Conservation (phyloP, 37 sponge, comb jelly and placozoan species). For the Amphimedon queenslandica region DNA sequence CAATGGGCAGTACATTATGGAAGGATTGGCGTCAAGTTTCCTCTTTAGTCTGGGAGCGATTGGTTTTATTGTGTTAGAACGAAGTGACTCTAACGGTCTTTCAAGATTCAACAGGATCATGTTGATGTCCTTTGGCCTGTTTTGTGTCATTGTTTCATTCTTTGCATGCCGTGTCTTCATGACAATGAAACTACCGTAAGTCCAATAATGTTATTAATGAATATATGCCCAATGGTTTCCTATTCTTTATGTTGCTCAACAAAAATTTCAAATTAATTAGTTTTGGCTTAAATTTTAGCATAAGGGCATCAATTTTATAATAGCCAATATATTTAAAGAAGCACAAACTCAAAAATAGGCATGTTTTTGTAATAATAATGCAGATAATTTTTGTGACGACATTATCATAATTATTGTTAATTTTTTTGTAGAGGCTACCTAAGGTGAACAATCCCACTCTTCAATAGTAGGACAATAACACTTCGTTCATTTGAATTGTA, state of each 20-base stretch:
- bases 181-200: slow-evolving; percentile 97
- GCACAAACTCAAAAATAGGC: too few species aligned
- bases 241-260: too few species aligned
- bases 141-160: slow-evolving; percentile 83
- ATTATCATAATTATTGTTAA: neutral
- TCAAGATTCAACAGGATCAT: slow-evolving; percentile 83
- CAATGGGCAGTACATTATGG: slow-evolving; percentile 99
- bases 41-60: slow-evolving; percentile 85
- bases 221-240: too few species aligned
- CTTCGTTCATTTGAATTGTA: too few species aligned
- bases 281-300: too few species aligned
- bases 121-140: slow-evolving; percentile 80
- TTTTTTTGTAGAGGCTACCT: neutral
- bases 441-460: neutral
- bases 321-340: too few species aligned
- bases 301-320: too few species aligned
- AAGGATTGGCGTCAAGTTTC: slow-evolving; percentile 95
- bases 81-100: slow-evolving; percentile 61
- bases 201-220: neutral
- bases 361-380: too few species aligned
- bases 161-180: slow-evolving; percentile 91
- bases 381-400: neutral
- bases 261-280: too few species aligned
- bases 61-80: slow-evolving; percentile 92
- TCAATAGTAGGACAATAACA: too few species aligned